Base-by-base conservation (phyloP, 2,888 invertebrate species). In the Platycheirus albimanus region DNA sequence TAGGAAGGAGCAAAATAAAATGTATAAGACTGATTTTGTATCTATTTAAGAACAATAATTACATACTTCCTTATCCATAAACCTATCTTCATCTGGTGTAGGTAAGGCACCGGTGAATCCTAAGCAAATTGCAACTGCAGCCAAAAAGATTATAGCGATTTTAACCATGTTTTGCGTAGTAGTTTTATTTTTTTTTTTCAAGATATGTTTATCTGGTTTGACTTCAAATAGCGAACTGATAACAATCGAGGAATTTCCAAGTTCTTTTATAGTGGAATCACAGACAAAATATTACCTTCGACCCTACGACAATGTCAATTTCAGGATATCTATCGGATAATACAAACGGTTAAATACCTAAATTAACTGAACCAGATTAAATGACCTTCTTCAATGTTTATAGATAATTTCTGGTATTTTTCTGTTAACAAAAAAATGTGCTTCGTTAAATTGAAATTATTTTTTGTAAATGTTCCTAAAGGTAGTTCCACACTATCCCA, bases 31-130 rank as follows among this genome's bases (percentile, higher is more conserved):
- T 43, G 19, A 13, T 28, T 63, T 24, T 24, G 3, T 13, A 28
- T 28, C 7, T 30, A n/a, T 38, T 51, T 33, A 33, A 11, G 38
- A 43, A 28, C 52, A 54, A 85, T 85, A 24, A 24, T 4, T 4
- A 24, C 3, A 24, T 24, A 89, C 89, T 86, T 90, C 90, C 85
- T 89, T 90, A 67, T 89, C 88, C 75, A 89, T 84, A 72, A 89
- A 90, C 38, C 89, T 87, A 33, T 91, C 90, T 72, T 90, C 91
- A 17, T 90, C 90, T 7, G 89, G 88, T 47, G 87, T 80, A 1
- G 90, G 88, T 36, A 88, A 64, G 7, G 86, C 86, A 15, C 71
- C 43, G 0, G 87, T 38, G 10, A 81, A 38, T 54, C 71, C 83
- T n/a, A 83, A 49, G 10, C 69, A 47, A 38, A 78, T 52, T n/a